Base-by-base conservation (phyloP, 92 coral and sea anemone genomes). In the Parazoanthus atlanticus region DNA sequence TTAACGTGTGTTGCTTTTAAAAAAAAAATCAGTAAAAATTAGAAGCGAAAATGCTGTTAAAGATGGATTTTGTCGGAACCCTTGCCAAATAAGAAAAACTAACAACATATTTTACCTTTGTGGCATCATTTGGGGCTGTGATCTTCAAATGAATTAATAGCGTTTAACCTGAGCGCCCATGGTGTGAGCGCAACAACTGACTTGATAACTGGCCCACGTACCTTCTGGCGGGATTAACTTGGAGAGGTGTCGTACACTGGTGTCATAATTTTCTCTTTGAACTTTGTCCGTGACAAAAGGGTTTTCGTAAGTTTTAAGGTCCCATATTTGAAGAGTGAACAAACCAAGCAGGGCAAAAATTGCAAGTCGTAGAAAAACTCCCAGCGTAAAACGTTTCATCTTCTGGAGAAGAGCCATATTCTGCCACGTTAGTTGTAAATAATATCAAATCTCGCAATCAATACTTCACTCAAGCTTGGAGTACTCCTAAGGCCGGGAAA, bases 351-450 rank as follows among this genome's bases (percentile, higher is more conserved):
- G 29, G 12, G 31, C 26, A 33, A 36, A 21, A 75, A 75, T 15
- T 6, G 79, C 52, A 15, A 75, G 79, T 75, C 79, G 79, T 33
- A 75, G 2, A 34, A 16, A 7, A 36, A 75, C 13, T 33, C 79
- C 40, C 12, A 75, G 40, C 36, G 49, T 47, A 11, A 19, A 75
- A 36, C 79, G 79, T 40, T 75, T 75, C 9, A 41, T 5, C 79
- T 75, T 75, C 36, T 75, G 49, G 28, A 36, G 46, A 36, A 75
- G 79, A 36, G 79, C 79, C 79, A 75, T 75, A 21, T 74, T 34
- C 2, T 75, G 79, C 79, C 79, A 75, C 79, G 79, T 75, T 19
- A 75, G 34, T 75, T 75, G 28, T 41, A 73, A 73, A 73, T 3
- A 3, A 71, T 71, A 29, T 2, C 76, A 71, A 7, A 8, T 38